Conservation (phyloP, 1,140 invertebrate genomes). For the Prorops nasuta region DNA sequence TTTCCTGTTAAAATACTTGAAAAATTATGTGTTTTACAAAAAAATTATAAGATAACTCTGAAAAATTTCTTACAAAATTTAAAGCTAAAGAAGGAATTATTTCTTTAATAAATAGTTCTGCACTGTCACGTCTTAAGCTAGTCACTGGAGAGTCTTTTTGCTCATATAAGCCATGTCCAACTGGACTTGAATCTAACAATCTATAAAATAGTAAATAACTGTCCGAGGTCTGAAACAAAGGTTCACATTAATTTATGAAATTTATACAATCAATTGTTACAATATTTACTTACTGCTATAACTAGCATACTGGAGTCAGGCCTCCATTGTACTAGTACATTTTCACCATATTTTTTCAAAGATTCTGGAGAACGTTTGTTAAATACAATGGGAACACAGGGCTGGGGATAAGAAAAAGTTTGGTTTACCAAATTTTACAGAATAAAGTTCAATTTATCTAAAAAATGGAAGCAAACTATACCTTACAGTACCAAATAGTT, state of each 20-base stretch:
- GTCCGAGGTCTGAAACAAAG: conserved; percentile 71
- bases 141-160: conserved; percentile 82
- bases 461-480: conserved; percentile 34
- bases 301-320: conserved; percentile 90
- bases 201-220: conserved; percentile 86
- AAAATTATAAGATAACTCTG: conserved; percentile 20
- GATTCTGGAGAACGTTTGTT: conserved; percentile 74
- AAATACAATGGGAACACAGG: conserved; percentile 85
- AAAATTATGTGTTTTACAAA: too few relatives aligned
- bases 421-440: background rate
- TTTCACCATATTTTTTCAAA: conserved; percentile 75
- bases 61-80: conserved; percentile 67
- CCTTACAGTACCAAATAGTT: conserved; percentile 91
- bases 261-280: conserved; percentile 9
- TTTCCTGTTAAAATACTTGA: conserved; percentile 60
- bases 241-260: conserved; percentile 12
- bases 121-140: conserved; percentile 79
- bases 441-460: background rate
- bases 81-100: conserved; percentile 79
- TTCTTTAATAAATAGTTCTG: conserved; percentile 89
- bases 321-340: conserved; percentile 87
- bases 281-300: conserved; percentile 64
- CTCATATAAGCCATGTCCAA: conserved; percentile 77
- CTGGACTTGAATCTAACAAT: conserved; percentile 68
- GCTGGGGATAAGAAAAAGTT: conserved; percentile 63